Evolutionary conservation across 2,888 invertebrate genomes (phyloP).

Genomic region (Baccha elongata): DNA sequence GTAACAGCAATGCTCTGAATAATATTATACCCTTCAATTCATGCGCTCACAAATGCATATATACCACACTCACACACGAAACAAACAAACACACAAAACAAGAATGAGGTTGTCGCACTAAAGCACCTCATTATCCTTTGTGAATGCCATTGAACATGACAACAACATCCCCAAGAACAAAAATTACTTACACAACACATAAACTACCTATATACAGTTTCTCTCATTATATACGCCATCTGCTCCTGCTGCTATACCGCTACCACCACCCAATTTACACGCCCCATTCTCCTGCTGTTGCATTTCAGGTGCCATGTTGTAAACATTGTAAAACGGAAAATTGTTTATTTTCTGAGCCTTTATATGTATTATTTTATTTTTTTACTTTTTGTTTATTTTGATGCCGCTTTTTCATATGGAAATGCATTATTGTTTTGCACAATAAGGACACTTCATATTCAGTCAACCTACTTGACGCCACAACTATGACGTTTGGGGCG

Average conservation of each 20-base stretch:
- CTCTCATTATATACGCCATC: background rate
- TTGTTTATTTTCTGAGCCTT: constrained; percentile 51
- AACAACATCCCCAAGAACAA: constrained; percentile 60
- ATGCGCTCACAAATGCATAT: background rate
- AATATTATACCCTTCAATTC: constrained; percentile 14
- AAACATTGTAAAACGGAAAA: constrained; percentile 56
- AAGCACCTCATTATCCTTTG: constrained; percentile 73
- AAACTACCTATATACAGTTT: constrained; percentile 18
- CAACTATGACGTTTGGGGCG: constrained; percentile 26
- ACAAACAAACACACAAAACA: constrained; percentile 27
- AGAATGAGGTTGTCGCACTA: constrained; percentile 71
- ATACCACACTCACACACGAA: constrained; percentile 6
- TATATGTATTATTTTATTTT: background rate
- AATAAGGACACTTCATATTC: constrained; percentile 66
- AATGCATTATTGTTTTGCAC: constrained; percentile 64
- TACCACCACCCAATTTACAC: background rate
- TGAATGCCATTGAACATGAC: constrained; percentile 72
- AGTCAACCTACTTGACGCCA: constrained; percentile 52
- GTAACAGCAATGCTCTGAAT: background rate
- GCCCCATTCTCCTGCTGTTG: constrained; percentile 4
- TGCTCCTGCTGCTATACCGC: background rate
- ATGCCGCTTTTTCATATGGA: constrained; percentile 51
- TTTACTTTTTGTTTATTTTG: constrained; percentile 4
- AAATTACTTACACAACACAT: constrained; percentile 14
- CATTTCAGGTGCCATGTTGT: constrained; percentile 67